A percentile compares a stretch with the other conserved stretches of the same genome.
phyloP scores from a whole-genome alignment of 2,113 vertebrate genomes.

The Merops nubicus region DNA sequence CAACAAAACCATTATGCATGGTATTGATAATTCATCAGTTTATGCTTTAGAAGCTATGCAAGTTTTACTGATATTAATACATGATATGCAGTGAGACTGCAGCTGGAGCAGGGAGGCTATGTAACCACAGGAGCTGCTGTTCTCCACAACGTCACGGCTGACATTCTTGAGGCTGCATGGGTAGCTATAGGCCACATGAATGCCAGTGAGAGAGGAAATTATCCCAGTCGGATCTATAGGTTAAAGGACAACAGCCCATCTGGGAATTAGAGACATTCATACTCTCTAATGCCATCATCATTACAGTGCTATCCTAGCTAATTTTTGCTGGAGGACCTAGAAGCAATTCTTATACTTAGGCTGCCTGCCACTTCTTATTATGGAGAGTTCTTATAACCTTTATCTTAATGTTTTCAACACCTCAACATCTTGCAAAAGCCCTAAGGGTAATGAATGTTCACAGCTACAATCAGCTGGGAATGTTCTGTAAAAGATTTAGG shows the following conservation, averaged over 20 bases:
- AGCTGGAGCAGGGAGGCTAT: background rate
- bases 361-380: constrained; percentile 14
- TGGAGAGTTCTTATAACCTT: constrained; percentile 39
- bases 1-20: background rate
- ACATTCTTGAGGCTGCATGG: background rate
- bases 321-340: background rate
- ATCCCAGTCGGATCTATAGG: background rate
- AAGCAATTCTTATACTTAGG: background rate
- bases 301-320: background rate
- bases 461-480: background rate
- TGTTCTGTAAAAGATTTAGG: background rate
- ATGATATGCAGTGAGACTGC: background rate
- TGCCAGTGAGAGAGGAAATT: background rate
- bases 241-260: background rate
- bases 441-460: constrained; percentile 26
- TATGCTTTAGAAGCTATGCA: background rate
- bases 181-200: background rate
- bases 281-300: background rate
- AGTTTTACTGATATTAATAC: background rate
- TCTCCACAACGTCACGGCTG: background rate
- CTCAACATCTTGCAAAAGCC: constrained; percentile 13
- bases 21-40: background rate
- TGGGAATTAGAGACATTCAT: background rate
- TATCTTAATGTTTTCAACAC: constrained; percentile 29
- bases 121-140: background rate